Base-by-base conservation (phyloP, 2,113 vertebrate species). In the Embiotoca jacksoni region DNA sequence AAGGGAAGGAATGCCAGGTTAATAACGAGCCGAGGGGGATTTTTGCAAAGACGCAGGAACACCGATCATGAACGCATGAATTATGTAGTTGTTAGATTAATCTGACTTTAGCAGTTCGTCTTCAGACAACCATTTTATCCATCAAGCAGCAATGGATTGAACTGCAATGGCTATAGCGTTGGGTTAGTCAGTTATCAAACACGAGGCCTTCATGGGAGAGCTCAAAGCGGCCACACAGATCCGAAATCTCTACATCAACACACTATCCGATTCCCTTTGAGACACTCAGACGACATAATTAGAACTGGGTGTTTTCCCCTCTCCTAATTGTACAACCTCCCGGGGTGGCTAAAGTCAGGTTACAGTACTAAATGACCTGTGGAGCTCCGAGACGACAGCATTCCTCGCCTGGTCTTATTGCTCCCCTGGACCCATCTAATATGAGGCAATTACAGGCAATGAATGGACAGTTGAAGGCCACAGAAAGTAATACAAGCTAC, bases 351-450 rank as follows among this genome's bases (percentile, higher is more conserved):
- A 59, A 83, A 78, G 75, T 72, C 75, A 71, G 55, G 82, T 91
- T 87, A 75, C 84, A 66, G 72, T 71, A 58, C 77, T n/a, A 56
- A 90, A 87, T 61, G 72, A 83, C 36, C 74, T 5, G 57, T 63
- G 58, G 83, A 60, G 71, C 81, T 74, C 59, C 47, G 14, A 53
- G 67, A 79, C 76, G 77, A 82, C 76, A 59, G 64, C 80, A 88
- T 86, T 84, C 83, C 75, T 82, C 50, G 4, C 63, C 53, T 41
- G 63, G 64, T 37, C 58, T 78, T 73, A 76, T 50, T 81, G 73
- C 82, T 82, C 47, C 62, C 56, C 5, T 4, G 46, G 60, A 66
- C 7, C 50, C 7, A 35, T 60, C 59, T 80, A 64, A 85, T 81
- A 63, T 41, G 35, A 75, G 65, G 57, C 81, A 81, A 81, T 86